Conservation (phyloP, 2,888 invertebrate species). For the Actias luna region DNA sequence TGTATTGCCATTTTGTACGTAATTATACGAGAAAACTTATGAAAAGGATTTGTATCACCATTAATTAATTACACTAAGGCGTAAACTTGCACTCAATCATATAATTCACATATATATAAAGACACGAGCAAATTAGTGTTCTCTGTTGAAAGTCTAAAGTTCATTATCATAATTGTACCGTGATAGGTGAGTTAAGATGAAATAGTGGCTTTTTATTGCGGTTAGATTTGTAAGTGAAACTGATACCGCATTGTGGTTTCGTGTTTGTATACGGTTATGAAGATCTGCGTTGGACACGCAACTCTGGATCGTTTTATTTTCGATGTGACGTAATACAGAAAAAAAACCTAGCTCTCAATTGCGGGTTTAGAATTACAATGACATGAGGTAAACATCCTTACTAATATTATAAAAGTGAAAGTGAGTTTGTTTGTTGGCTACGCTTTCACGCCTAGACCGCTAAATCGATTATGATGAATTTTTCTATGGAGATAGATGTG, state of each 20-base stretch:
- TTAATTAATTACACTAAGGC: background rate
- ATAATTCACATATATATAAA: background rate
- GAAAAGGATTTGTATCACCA: background rate
- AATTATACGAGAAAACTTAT: too few species aligned
- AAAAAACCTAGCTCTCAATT: background rate
- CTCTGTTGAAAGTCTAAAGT: background rate
- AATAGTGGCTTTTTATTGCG: background rate
- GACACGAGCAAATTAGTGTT: background rate
- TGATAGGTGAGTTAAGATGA: background rate
- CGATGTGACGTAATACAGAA: background rate
- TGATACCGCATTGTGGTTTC: background rate
- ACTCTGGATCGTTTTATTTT: background rate
- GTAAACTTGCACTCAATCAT: constrained; percentile 15
- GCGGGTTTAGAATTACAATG: too few species aligned
- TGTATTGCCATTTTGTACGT: too few species aligned
- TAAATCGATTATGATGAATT: too few species aligned
- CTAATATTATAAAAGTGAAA: too few species aligned
- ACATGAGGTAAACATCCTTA: too few species aligned
- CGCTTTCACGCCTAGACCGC: too few species aligned
- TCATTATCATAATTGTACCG: background rate
- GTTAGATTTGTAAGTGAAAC: constrained; percentile 3
- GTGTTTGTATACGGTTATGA: background rate
- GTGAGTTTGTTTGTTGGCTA: too few species aligned
- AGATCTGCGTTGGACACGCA: background rate
- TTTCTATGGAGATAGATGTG: too few species aligned